Evolutionary conservation across 2,113 vertebrate species (phyloP).

Genomic region (Lamprotornis superbus): DNA sequence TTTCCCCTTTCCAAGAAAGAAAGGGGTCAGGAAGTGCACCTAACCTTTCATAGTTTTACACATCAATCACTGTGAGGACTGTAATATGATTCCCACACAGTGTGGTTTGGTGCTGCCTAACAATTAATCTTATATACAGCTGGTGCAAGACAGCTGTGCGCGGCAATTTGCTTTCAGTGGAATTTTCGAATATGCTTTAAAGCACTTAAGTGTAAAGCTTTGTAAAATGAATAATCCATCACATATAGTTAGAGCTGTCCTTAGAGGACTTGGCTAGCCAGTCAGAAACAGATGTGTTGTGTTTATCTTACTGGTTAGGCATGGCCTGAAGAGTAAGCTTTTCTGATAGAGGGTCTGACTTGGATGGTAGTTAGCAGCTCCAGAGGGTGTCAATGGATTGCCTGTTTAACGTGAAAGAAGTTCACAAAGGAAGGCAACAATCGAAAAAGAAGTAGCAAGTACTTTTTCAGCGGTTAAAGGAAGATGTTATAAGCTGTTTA

Average conservation of each 20-base stretch:
- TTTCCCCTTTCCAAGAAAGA: not conserved
- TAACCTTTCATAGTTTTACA: not conserved
- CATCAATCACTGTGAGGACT: not conserved
- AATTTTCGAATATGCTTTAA: not conserved
- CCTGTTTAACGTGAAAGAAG: not conserved
- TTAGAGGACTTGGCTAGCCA: not conserved
- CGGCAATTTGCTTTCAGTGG: not conserved
- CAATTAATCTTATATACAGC: not conserved
- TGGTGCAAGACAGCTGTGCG: not conserved
- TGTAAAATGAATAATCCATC: constrained; percentile 15
- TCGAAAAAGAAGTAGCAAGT: not conserved
- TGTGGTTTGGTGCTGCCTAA: not conserved
- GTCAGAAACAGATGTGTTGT: not conserved
- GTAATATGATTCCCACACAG: not conserved
- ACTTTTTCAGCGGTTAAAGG: not conserved
- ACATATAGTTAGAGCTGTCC: not conserved
- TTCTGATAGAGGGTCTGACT: not conserved
- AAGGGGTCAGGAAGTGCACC: not conserved
- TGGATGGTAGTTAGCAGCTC: not conserved
- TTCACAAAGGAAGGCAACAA: not conserved
- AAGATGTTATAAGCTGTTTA: not conserved
- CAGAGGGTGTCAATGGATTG: not conserved
- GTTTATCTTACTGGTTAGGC: not conserved
- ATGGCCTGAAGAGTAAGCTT: not conserved
- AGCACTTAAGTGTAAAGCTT: not conserved